Conservation (phyloP, 23 tunicate species). For the Halocynthia aurantium region DNA sequence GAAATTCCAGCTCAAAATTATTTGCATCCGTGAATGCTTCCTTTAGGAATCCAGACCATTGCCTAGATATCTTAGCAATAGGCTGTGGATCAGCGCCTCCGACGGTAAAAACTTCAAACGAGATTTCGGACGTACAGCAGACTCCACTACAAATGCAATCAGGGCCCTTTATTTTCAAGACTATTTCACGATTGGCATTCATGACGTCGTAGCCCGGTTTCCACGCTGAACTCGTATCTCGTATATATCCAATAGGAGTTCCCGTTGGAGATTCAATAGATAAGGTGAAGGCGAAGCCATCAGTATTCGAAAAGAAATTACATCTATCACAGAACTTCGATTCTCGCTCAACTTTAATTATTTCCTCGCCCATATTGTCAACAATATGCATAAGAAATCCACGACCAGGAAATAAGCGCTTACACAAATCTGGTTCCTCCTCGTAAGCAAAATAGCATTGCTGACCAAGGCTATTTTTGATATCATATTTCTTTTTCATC, state of each 20-base stretch:
- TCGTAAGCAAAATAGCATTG: conserved; percentile 46
- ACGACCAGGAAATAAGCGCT: conserved; percentile 65
- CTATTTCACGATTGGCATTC: conserved; percentile 39
- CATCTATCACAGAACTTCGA: conserved; percentile 90
- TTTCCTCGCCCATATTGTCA: conserved; percentile 75
- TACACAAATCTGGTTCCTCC: conserved; percentile 76
- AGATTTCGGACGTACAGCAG: conserved; percentile 82
- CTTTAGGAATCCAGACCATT: conserved; percentile 57
- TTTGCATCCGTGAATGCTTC: conserved; percentile 90
- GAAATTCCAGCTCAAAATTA: conserved; percentile 56
- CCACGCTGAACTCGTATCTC: conserved; percentile 78
- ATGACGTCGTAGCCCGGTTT: conserved; percentile 49
- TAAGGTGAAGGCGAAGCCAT: conserved; percentile 55
- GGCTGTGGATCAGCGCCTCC: conserved; percentile 22
- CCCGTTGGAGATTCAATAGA: conserved; percentile 74
- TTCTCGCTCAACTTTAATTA: conserved; percentile 48
- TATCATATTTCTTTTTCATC: conserved; percentile 25
- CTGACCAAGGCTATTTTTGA: conserved; percentile 28
- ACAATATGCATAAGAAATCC: conserved; percentile 75
- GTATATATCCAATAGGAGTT: conserved; percentile 44
- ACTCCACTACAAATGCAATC: conserved; percentile 91
- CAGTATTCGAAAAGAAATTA: conserved; percentile 78
- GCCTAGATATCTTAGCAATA: conserved; percentile 60
- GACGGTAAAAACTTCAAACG: conserved; percentile 63
- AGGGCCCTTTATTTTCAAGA: conserved; percentile 83